Evolutionary conservation across 1,140 invertebrate genomes (phyloP).

Genomic region (Portunus trituberculatus): DNA sequence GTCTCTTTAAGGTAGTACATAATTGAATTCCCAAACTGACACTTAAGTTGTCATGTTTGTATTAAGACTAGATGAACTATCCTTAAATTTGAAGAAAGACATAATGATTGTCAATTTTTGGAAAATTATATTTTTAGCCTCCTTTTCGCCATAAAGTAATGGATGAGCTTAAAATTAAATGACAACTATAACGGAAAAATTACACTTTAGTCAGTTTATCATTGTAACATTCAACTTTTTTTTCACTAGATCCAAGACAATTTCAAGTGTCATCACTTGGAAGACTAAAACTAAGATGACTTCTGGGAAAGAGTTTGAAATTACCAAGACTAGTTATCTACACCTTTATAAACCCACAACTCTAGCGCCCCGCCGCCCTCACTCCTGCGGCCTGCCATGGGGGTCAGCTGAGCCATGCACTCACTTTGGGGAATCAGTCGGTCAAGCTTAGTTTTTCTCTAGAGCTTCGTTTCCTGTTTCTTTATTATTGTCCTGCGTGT

Average conservation of each 20-base stretch:
- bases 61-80: too few relatives aligned
- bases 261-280: background rate
- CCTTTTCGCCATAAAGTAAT: too few relatives aligned
- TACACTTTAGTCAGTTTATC: too few relatives aligned
- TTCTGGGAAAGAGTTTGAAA: too few relatives aligned
- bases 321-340: background rate
- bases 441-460: background rate
- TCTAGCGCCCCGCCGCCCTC: background rate
- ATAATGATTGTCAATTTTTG: too few relatives aligned
- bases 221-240: too few relatives aligned
- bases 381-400: background rate
- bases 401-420: background rate
- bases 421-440: conserved; percentile 1
- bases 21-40: too few relatives aligned
- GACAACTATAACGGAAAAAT: too few relatives aligned
- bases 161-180: too few relatives aligned
- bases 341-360: background rate
- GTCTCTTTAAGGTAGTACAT: background rate
- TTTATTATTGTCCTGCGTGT: background rate
- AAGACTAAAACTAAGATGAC: background rate
- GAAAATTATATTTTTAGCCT: too few relatives aligned
- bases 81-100: too few relatives aligned
- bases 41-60: too few relatives aligned
- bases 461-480: background rate
- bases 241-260: background rate